A percentile compares a stretch with the other conserved stretches of the same genome.
These are phyloP conservation scores for Prionailurus viverrinus DNA, from an alignment of 2,113 vertebrate genomes.

Conservation along the genomic window DNA sequence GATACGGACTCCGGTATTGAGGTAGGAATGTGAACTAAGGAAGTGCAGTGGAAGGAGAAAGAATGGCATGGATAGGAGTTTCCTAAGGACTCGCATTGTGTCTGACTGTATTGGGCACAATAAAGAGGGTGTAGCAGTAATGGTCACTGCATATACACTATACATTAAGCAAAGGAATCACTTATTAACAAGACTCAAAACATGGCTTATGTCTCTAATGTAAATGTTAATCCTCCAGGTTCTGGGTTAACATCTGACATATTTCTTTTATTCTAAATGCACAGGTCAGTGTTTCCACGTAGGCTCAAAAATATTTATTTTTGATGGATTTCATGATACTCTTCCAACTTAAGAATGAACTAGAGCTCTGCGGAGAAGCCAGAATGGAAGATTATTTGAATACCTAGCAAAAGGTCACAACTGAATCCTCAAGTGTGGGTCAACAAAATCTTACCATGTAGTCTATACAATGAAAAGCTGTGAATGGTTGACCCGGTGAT, in stretches of 20 bases:
- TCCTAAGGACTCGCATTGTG: too few species aligned
- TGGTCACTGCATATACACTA: not conserved
- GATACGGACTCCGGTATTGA: not conserved
- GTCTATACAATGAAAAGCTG: not conserved
- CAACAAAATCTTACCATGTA: not conserved
- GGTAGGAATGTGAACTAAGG: not conserved
- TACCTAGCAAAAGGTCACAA: not conserved
- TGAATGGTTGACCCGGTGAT: not conserved
- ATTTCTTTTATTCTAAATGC: not conserved
- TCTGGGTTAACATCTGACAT: not conserved
- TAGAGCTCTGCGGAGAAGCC: not conserved
- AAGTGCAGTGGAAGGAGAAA: not conserved
- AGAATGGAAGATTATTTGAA: not conserved
- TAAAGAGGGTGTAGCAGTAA: not conserved
- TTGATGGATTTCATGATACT: not conserved
- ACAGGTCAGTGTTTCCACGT: not conserved
- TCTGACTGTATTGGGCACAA: not conserved
- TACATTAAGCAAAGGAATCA: not conserved
- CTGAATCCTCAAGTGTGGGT: not conserved
- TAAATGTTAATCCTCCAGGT: not conserved
- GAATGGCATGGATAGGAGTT: not conserved
- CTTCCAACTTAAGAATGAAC: not conserved
- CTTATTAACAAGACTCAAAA: not conserved
- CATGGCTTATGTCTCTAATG: not conserved
- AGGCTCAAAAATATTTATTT: not conserved